phyloP scores from a whole-genome alignment of 2,797 vertebrate species.

The Lerista edwardsae region DNA sequence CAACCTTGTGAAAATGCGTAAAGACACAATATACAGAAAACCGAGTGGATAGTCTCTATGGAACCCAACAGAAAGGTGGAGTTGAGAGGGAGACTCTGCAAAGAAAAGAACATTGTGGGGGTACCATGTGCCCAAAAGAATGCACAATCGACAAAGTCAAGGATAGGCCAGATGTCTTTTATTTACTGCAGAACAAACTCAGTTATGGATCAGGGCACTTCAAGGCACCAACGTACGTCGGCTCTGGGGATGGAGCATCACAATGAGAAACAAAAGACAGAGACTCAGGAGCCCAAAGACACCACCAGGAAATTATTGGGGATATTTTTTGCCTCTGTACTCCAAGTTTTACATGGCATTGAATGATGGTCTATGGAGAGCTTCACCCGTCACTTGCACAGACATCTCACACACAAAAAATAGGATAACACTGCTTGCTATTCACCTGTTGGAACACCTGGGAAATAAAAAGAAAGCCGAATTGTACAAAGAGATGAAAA shows the following conservation, averaged over 20 bases:
- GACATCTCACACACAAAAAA: neutral
- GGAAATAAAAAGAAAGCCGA: conserved; percentile 26
- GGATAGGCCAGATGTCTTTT: conserved; percentile 10
- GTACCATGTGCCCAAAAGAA: neutral
- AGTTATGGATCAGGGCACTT: conserved; percentile 7
- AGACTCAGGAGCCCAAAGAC: neutral
- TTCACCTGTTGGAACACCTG: conserved; percentile 26
- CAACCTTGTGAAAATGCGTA: neutral
- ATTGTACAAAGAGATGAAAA: conserved; percentile 24
- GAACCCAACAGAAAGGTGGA: neutral
- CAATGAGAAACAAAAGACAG: neutral
- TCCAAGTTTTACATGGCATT: neutral
- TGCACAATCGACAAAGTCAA: neutral
- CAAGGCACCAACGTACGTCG: neutral
- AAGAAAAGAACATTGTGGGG: neutral
- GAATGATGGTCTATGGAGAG: neutral
- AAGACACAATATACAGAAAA: neutral
- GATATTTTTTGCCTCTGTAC: neutral
- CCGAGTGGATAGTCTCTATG: neutral
- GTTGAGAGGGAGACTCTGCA: neutral
- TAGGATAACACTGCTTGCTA: neutral
- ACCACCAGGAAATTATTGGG: neutral
- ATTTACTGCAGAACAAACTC: conserved; percentile 7
- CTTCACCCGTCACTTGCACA: neutral
- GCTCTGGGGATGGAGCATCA: neutral